Evolutionary conservation across 2,797 vertebrate species (phyloP).

Genomic region (Telmatherina bonti): DNA sequence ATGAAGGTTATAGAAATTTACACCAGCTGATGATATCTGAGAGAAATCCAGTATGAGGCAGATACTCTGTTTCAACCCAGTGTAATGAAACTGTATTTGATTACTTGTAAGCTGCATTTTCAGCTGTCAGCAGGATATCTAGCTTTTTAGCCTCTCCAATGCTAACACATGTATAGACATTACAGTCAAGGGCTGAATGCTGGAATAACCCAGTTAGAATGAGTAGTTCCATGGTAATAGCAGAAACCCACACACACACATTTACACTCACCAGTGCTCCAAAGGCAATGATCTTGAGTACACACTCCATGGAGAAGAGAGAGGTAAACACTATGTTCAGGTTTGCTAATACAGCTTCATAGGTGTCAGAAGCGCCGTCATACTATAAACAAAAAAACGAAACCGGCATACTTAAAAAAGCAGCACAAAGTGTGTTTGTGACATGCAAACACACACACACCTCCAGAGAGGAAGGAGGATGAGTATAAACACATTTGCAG

Average conservation of each 20-base stretch:
- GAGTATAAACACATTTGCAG: conserved; percentile 35
- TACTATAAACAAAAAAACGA: conserved; percentile 75
- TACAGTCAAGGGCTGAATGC: no score
- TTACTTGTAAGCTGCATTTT: background rate
- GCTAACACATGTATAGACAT: background rate
- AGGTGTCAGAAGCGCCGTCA: conserved; percentile 84
- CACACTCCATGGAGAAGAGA: conserved; percentile 95
- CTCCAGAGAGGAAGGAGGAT: conserved; percentile 17
- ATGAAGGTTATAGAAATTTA: no score
- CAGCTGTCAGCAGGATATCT: background rate
- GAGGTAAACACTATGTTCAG: conserved; percentile 98
- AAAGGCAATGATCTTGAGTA: conserved; percentile 97
- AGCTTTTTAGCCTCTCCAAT: background rate
- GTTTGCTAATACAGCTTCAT: conserved; percentile 90
- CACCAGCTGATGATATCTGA: background rate
- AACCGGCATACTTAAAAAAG: no score
- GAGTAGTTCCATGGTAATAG: background rate
- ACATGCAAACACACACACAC: conserved; percentile 23
- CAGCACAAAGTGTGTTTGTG: conserved; percentile 5
- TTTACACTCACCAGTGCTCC: conserved; percentile 89
- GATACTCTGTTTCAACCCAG: background rate
- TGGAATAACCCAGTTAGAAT: background rate
- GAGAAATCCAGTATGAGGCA: background rate
- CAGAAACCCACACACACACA: conserved; percentile 27
- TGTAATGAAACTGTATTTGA: background rate